Evolutionary conservation across 1,140 invertebrate species (phyloP).

Genomic region (Drosophila kepulauana): DNA sequence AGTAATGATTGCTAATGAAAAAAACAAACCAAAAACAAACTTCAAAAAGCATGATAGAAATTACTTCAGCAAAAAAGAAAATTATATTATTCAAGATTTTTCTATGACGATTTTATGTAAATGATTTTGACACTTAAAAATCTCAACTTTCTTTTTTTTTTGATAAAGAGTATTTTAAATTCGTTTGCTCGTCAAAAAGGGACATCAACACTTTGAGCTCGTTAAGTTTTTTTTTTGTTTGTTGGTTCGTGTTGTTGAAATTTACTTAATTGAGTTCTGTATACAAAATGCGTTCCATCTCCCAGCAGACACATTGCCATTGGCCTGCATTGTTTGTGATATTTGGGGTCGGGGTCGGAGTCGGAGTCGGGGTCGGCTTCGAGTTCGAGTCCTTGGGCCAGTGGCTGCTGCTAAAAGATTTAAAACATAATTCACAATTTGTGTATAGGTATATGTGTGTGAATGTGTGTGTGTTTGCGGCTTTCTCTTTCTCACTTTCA

Average conservation of each 20-base stretch:
- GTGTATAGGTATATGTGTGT: not conserved
- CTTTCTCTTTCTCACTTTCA: not conserved
- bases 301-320: slow-evolving; percentile 21
- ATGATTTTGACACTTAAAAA: too few species aligned
- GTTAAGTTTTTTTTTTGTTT: slow-evolving; percentile 5
- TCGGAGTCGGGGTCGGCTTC: not conserved
- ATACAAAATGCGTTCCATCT: slow-evolving; percentile 27
- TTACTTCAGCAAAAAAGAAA: too few species aligned
- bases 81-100: too few species aligned
- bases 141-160: too few species aligned
- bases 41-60: too few species aligned
- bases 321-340: slow-evolving; percentile 8
- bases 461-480: slow-evolving; percentile 11
- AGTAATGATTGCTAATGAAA: too few species aligned
- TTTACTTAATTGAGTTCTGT: slow-evolving; percentile 42
- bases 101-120: too few species aligned
- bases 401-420: slow-evolving; percentile 40
- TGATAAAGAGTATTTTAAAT: not conserved
- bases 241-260: slow-evolving; percentile 16
- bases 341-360: not conserved
- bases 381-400: not conserved
- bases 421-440: slow-evolving; percentile 50
- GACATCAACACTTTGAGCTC: not conserved
- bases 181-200: not conserved
- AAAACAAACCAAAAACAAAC: too few species aligned